Evolutionary conservation across 2,797 vertebrate genomes (phyloP).

Genomic region (Ambastaia sidthimunki): DNA sequence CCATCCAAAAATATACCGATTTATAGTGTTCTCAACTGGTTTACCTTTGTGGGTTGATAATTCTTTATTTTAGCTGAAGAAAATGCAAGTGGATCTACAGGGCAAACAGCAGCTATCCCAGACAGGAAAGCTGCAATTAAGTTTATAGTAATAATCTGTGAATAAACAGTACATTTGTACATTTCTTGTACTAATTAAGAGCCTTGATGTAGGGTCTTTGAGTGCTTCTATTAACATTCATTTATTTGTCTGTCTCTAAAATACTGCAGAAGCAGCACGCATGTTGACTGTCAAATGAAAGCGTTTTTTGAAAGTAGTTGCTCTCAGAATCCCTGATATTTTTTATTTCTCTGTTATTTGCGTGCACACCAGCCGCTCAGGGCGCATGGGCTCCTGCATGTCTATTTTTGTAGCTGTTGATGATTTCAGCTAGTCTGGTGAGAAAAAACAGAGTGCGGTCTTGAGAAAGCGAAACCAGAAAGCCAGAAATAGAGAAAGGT

Average conservation of each 20-base stretch:
- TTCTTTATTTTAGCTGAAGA: not conserved
- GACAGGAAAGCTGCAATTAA: constrained; percentile 14
- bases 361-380: constrained; percentile 65
- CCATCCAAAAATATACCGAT: constrained; percentile 19
- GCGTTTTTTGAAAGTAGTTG: not conserved
- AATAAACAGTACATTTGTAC: constrained; percentile 45
- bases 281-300: not conserved
- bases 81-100: not conserved
- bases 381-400: constrained; percentile 64
- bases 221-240: not conserved
- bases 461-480: constrained; percentile 61
- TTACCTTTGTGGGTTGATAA: not conserved
- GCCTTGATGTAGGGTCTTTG: not conserved
- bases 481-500: constrained; percentile 68
- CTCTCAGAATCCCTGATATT: constrained; percentile 11
- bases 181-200: constrained; percentile 12
- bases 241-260: no score
- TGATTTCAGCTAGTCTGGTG: constrained; percentile 66
- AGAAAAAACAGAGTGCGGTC: constrained; percentile 66
- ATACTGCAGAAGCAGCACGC: no score
- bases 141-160: constrained; percentile 60
- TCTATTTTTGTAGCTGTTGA: constrained; percentile 74
- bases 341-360: constrained; percentile 42
- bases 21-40: constrained; percentile 6
- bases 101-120: constrained; percentile 1